These are phyloP conservation scores for Thymallus thymallus DNA, from an alignment of 2,113 vertebrate species.

Conservation along the genomic window DNA sequence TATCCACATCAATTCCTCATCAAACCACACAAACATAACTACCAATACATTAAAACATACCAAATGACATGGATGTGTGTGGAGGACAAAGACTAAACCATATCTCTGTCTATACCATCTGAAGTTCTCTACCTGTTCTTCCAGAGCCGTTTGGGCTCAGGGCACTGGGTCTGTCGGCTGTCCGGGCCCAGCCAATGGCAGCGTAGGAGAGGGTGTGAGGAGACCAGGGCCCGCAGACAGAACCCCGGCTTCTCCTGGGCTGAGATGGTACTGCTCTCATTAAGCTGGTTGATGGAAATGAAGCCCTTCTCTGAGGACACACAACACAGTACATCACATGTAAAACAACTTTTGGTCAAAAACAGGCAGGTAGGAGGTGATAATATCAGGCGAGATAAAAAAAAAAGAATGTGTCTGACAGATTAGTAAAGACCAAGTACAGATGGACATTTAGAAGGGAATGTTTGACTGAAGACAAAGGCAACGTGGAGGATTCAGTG, in stretches of 20 bases:
- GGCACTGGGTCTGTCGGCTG: conserved; percentile 35
- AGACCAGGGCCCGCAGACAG: conserved; percentile 80
- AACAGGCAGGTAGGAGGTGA: not conserved
- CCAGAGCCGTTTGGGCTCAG: conserved; percentile 17
- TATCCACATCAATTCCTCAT: not conserved
- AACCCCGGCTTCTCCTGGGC: conserved; percentile 58
- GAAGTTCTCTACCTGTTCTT: conserved; percentile 52
- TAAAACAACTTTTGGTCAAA: not conserved
- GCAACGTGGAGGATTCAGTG: no score
- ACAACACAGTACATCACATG: not conserved
- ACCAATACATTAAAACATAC: not conserved
- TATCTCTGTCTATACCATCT: no score
- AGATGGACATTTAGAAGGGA: not conserved
- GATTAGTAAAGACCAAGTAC: not conserved
- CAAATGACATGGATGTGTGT: not conserved
- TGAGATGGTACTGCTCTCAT: conserved; percentile 67
- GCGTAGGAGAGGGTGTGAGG: conserved; percentile 77
- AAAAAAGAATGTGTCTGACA: not conserved
- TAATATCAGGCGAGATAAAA: not conserved
- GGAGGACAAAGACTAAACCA: no score
- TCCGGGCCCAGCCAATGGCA: conserved; percentile 80
- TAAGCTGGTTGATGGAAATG: conserved; percentile 75
- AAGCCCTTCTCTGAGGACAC: conserved; percentile 76
- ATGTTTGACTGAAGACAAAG: not conserved
- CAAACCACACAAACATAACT: not conserved